A percentile compares a stretch with the other conserved stretches of the same genome.
These are phyloP conservation scores for Watersipora subatra DNA, from an alignment of 1,140 invertebrate genomes.

Conservation along the genomic window DNA sequence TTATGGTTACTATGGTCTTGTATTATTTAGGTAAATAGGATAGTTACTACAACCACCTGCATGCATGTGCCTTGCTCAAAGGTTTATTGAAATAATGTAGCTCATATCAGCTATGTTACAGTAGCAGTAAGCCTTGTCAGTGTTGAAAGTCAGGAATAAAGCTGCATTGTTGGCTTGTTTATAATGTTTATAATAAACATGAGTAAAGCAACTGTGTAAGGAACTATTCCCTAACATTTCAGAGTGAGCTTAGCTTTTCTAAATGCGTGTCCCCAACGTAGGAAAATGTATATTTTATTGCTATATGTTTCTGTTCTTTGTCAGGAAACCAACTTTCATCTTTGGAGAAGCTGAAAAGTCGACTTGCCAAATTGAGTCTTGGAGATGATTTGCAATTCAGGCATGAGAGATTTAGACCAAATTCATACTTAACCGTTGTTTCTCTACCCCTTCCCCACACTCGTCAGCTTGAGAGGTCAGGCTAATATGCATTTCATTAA, in stretches of 20 bases:
- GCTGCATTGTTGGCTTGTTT: no score
- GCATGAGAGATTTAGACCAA: neutral
- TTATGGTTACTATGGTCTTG: no score
- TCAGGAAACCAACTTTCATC: neutral
- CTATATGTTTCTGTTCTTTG: neutral
- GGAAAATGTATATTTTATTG: neutral
- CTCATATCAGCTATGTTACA: no score
- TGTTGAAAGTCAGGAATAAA: no score
- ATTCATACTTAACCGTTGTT: neutral
- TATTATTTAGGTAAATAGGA: no score
- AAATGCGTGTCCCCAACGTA: neutral
- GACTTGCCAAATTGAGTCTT: neutral
- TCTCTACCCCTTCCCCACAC: neutral
- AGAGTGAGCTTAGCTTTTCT: neutral
- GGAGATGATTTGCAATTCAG: neutral
- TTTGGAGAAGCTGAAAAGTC: neutral
- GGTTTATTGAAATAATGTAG: no score
- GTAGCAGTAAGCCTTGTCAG: no score
- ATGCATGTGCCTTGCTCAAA: no score
- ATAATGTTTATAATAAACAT: no score
- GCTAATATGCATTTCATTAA: neutral
- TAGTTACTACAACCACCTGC: no score
- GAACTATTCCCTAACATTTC: no score
- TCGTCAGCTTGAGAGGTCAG: neutral
- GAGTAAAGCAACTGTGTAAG: no score